phyloP scores from a whole-genome alignment of 1,140 invertebrate species.

The Ceratina japonica region DNA sequence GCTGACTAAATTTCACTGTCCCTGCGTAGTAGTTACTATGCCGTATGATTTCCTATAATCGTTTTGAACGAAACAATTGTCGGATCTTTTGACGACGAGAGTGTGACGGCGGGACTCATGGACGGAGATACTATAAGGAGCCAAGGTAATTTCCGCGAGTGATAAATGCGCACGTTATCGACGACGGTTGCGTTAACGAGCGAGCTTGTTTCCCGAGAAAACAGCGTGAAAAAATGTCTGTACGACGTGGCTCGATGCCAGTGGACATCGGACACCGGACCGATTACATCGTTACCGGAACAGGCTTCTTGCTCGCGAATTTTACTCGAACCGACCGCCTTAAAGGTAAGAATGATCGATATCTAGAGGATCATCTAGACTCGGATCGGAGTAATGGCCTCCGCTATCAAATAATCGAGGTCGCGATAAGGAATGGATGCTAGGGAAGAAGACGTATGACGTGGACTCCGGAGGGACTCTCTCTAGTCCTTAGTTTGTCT shows the following conservation, averaged over 20 bases:
- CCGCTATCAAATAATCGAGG: slow-evolving; percentile 8
- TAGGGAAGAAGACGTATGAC: background rate
- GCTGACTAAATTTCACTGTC: too few species aligned
- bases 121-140: too few species aligned
- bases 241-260: too few species aligned
- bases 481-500: background rate
- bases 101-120: too few species aligned
- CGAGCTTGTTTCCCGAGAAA: background rate
- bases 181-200: background rate
- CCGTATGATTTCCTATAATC: background rate
- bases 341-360: background rate
- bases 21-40: too few species aligned
- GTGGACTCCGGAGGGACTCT: background rate
- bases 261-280: too few species aligned
- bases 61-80: too few species aligned
- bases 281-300: too few species aligned
- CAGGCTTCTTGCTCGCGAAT: too few species aligned
- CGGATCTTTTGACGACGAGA: background rate
- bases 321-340: background rate
- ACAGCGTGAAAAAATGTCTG: too few species aligned
- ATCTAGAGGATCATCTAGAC: too few species aligned
- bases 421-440: slow-evolving; percentile 23
- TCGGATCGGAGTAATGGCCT: background rate
- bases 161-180: background rate
- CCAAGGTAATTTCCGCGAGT: background rate